Base-by-base conservation (phyloP, 2,888 invertebrate genomes). In the Athalia circularis region DNA sequence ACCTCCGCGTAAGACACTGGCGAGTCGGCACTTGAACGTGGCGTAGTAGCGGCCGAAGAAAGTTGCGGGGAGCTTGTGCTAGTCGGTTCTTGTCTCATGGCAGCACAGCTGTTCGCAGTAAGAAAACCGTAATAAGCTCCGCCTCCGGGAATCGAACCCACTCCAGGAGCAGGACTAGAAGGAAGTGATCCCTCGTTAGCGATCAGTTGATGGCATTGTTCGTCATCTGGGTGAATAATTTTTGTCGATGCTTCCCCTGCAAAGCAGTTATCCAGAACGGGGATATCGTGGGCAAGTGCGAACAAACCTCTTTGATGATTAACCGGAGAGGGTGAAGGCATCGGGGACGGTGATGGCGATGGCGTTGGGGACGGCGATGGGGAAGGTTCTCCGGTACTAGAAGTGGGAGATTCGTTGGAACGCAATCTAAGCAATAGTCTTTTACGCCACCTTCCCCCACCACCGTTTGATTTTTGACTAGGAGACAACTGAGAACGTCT, bases 391-490 rank as follows among this genome's bases (percentile, higher is more conserved):
- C 85, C 85, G 81, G 84, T 84, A 75, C 86, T 84, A n/a, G 85
- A 85, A 76, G 82, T 86, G 4, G 89, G 83, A 3, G 86, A 87
- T 89, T 92, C 83, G 90, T 88, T 81, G 88, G 93, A 83, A 89
- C 91, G 91, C 54, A 92, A 88, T 83, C 92, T 92, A 67, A 92
- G 89, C 13, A 92, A 91, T 3, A 92, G 91, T 65, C 92, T 92
- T 57, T 92, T 91, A 90, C 92, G 90, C 85, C 93, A 87, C 77
- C 92, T 90, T 82, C 92, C 29, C 2, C 29, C 91, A 54, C 91
- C 92, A 2, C 91, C 91, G 82, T 91, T 82, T 79, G 81, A 83
- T 57, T 83, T 83, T 29, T 72, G 72, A 5, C 59, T 13, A 6
- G 54, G 54, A 9, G 54, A 54, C 0, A 54, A n/a, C 11, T 54